A percentile compares a stretch with the other conserved stretches of the same genome.
Conservation (phyloP, 2,888 invertebrate genomes). For the Halictus quadricinctus region DNA sequence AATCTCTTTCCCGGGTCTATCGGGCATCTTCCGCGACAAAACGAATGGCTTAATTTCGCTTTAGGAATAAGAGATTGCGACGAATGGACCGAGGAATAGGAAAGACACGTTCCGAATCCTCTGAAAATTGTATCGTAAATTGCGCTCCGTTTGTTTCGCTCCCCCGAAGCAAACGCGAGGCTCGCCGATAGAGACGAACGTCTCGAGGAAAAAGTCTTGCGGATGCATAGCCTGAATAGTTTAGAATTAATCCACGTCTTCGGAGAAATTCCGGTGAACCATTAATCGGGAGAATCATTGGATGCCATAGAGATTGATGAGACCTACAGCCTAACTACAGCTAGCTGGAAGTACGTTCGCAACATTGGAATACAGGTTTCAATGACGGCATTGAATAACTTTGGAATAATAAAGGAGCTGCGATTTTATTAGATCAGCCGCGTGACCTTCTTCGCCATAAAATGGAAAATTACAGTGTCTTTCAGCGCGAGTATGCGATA, state of each 20-base stretch:
- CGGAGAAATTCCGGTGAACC: background rate
- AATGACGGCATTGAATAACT: background rate
- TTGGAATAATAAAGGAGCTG: background rate
- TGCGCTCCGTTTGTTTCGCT: constrained; percentile 46
- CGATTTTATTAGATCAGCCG: background rate
- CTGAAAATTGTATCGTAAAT: constrained; percentile 67
- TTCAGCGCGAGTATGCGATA: constrained; percentile 6
- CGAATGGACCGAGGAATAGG: constrained; percentile 20
- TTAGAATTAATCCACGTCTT: background rate
- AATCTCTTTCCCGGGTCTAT: background rate
- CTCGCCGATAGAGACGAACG: background rate
- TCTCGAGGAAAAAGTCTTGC: background rate
- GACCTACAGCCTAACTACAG: too few relatives aligned
- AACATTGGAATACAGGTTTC: background rate
- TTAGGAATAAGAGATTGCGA: constrained; percentile 45
- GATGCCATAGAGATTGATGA: too few relatives aligned
- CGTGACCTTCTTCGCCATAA: background rate
- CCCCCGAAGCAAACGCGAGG: background rate
- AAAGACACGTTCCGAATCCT: constrained; percentile 37
- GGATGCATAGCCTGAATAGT: background rate
- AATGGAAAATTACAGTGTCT: background rate
- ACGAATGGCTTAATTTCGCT: constrained; percentile 70
- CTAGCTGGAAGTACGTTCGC: too few relatives aligned
- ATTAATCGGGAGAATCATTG: background rate
- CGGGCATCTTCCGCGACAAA: background rate